These are phyloP conservation scores for Cerastoderma edule DNA, from an alignment of 2,888 invertebrate genomes.

Conservation along the genomic window DNA sequence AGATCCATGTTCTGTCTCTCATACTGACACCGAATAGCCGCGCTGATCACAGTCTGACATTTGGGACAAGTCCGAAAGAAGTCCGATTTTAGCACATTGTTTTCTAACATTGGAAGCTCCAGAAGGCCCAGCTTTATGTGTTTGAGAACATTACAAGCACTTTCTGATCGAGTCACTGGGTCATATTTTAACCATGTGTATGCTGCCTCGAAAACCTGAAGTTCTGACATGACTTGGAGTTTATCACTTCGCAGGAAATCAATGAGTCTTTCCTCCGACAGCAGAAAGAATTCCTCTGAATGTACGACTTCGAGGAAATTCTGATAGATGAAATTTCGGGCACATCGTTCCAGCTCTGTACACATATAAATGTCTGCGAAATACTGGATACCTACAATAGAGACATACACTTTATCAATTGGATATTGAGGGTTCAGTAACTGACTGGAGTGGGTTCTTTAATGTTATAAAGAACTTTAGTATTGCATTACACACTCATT, in stretches of 20 bases:
- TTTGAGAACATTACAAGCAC: slow-evolving; percentile 77
- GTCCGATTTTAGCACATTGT: slow-evolving; percentile 78
- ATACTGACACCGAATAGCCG: slow-evolving; percentile 77
- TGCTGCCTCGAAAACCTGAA: slow-evolving; percentile 80
- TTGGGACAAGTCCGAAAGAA: slow-evolving; percentile 80
- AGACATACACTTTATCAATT: background rate
- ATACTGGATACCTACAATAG: slow-evolving; percentile 78
- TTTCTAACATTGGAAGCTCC: slow-evolving; percentile 77
- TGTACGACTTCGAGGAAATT: slow-evolving; percentile 81
- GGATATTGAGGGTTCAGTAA: too few relatives aligned
- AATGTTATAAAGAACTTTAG: too few relatives aligned
- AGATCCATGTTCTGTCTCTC: slow-evolving; percentile 73
- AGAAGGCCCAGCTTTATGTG: slow-evolving; percentile 79
- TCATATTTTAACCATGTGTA: slow-evolving; percentile 79
- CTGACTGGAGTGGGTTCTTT: too few relatives aligned
- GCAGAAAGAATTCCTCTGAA: slow-evolving; percentile 80
- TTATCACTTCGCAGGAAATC: slow-evolving; percentile 78
- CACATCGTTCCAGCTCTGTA: slow-evolving; percentile 77
- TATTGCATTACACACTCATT: too few relatives aligned
- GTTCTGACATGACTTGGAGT: slow-evolving; percentile 78
- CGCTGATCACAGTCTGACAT: slow-evolving; percentile 79
- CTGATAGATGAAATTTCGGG: slow-evolving; percentile 79
- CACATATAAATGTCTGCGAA: slow-evolving; percentile 82
- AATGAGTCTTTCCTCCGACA: slow-evolving; percentile 76
- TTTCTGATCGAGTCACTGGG: slow-evolving; percentile 62